Percentiles rank a stretch among this genome's conserved stretches.
Evolutionary conservation across 1,140 invertebrate genomes (phyloP).

Genomic region (Drosophila trapezifrons): DNA sequence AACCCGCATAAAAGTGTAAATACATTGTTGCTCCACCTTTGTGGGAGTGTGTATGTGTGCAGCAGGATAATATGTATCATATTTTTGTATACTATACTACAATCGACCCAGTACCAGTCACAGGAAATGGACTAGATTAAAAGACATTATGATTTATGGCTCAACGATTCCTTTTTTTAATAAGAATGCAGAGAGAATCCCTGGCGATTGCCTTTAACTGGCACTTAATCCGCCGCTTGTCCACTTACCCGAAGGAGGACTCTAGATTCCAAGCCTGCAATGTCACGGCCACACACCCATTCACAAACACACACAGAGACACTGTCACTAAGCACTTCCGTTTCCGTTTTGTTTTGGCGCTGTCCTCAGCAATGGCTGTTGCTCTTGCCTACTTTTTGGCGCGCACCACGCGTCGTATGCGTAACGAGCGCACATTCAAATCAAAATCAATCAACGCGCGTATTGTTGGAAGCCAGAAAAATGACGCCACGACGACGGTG

Average conservation of each 20-base stretch:
- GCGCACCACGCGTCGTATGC: constrained; percentile 69
- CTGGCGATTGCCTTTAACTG: constrained; percentile 8
- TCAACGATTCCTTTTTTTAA: not conserved
- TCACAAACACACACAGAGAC: constrained; percentile 18
- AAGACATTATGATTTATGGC: constrained; percentile 1
- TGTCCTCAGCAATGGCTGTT: constrained; percentile 21
- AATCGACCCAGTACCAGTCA: constrained; percentile 40
- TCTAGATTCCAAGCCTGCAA: constrained; percentile 10
- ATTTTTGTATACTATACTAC: constrained; percentile 20
- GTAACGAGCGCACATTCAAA: constrained; percentile 77
- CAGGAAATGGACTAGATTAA: constrained; percentile 20
- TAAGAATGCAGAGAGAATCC: not conserved
- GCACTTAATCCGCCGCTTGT: constrained; percentile 11
- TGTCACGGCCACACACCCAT: constrained; percentile 38
- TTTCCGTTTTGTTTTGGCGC: constrained; percentile 65
- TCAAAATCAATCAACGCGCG: constrained; percentile 75
- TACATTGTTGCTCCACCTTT: constrained; percentile 21
- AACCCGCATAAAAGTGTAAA: constrained; percentile 52
- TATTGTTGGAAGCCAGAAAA: constrained; percentile 62
- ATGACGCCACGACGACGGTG: constrained; percentile 17
- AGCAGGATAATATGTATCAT: constrained; percentile 6
- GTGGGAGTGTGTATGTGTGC: constrained; percentile 12
- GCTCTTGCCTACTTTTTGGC: constrained; percentile 65
- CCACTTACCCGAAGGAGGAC: constrained; percentile 34
- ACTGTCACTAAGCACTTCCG: constrained; percentile 69